A percentile compares a stretch with the other conserved stretches of the same genome.
phyloP scores from a whole-genome alignment of 2,888 invertebrate species.

The Drosophila atroscutellata region DNA sequence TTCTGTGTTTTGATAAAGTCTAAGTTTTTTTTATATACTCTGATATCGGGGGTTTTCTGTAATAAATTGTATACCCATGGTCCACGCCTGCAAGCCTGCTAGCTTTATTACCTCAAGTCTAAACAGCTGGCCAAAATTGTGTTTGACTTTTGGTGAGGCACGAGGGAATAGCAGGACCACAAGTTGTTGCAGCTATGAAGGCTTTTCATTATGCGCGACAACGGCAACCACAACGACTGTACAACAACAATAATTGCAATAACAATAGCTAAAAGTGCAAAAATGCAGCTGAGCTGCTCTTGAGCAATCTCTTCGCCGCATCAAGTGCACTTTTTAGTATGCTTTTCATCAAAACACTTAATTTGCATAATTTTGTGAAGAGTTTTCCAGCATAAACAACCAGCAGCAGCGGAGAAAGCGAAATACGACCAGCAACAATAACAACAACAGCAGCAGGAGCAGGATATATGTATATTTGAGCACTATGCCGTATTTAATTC shows the following conservation, averaged over 20 bases:
- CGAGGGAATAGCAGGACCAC: neutral
- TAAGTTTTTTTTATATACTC: neutral
- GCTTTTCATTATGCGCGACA: constrained; percentile 36
- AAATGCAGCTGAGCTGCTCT: constrained; percentile 26
- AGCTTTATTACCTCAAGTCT: constrained; percentile 16
- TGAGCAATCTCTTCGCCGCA: constrained; percentile 41
- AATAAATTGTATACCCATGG: constrained; percentile 30
- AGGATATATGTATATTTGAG: constrained; percentile 23
- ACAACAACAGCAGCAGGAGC: constrained; percentile 6
- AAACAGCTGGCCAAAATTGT: constrained; percentile 11
- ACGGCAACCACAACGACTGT: constrained; percentile 33
- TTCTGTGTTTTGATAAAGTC: neutral
- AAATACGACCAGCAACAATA: constrained; percentile 7
- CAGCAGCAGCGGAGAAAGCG: constrained; percentile 12
- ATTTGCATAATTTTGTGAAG: constrained; percentile 78
- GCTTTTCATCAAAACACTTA: constrained; percentile 79
- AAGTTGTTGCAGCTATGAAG: constrained; percentile 9
- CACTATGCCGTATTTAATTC: constrained; percentile 62
- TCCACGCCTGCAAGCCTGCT: constrained; percentile 7
- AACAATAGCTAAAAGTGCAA: constrained; percentile 50
- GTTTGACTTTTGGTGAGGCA: constrained; percentile 4
- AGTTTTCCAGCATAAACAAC: constrained; percentile 33
- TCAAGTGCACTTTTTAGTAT: constrained; percentile 68
- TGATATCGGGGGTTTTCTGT: constrained; percentile 5
- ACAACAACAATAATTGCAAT: constrained; percentile 26